Conservation (phyloP, 2,113 vertebrate genomes). For the Actenoides hombroni region DNA sequence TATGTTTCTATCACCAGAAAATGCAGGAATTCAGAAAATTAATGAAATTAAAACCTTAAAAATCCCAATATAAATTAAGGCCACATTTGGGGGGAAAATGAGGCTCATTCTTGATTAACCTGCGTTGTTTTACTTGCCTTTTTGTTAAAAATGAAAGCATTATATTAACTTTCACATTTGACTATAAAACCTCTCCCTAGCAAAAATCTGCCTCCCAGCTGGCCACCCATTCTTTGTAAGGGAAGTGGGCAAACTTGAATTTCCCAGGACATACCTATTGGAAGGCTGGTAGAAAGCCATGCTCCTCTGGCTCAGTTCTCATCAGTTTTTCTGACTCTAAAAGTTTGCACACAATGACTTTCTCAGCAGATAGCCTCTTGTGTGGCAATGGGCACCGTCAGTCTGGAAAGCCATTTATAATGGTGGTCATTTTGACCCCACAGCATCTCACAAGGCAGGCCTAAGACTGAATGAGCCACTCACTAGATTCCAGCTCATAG, state of each 20-base stretch:
- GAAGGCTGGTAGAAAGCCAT: not conserved
- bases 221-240: not conserved
- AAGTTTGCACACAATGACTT: not conserved
- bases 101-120: not conserved
- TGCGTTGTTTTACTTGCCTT: not conserved
- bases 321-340: not conserved
- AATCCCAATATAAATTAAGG: not conserved
- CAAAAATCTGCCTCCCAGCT: not conserved
- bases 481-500: not conserved
- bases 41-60: not conserved
- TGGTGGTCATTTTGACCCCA: not conserved
- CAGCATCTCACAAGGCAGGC: not conserved
- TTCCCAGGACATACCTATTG: not conserved
- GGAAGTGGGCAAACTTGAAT: not conserved
- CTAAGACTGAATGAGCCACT: not conserved
- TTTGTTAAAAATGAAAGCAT: not conserved
- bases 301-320: not conserved
- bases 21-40: not conserved
- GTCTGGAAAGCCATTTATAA: not conserved
- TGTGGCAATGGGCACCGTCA: not conserved
- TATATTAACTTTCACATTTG: not conserved
- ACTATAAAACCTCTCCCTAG: not conserved
- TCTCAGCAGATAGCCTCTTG: not conserved
- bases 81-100: not conserved
- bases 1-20: not conserved